Conservation (phyloP, 1,140 invertebrate species). For the Drosophila tsacasi region DNA sequence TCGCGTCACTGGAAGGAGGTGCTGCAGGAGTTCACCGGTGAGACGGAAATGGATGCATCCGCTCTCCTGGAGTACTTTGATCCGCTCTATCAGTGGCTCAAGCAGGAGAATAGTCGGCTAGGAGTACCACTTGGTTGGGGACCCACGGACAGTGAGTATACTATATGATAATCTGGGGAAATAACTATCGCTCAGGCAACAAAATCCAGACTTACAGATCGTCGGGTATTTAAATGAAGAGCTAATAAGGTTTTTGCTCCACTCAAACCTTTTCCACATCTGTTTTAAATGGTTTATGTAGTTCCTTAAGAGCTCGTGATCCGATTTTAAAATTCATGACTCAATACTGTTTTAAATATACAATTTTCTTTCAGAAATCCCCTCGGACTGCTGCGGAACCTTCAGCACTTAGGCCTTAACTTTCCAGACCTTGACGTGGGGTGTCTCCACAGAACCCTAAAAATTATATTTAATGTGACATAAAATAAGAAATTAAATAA, state of each 20-base stretch:
- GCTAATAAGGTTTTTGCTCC: neutral
- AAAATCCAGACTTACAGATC: neutral
- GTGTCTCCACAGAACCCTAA: constrained; percentile 5
- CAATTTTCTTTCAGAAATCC: constrained; percentile 53
- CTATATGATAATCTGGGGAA: neutral
- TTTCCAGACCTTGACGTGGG: constrained; percentile 1
- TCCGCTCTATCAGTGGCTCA: constrained; percentile 82
- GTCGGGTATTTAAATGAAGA: neutral
- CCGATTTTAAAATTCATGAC: too few relatives aligned
- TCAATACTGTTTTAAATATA: too few relatives aligned
- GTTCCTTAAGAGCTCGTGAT: neutral
- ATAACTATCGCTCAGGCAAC: neutral
- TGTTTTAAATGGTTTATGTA: neutral
- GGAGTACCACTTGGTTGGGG: constrained; percentile 75
- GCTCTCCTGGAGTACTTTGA: constrained; percentile 85
- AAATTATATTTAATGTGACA: constrained; percentile 16
- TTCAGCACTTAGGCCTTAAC: constrained; percentile 60
- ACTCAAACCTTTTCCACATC: neutral
- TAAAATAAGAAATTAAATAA: constrained; percentile 10
- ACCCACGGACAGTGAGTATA: constrained; percentile 72
- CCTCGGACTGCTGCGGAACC: constrained; percentile 60
- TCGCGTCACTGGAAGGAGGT: constrained; percentile 88
- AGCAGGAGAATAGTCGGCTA: constrained; percentile 77
- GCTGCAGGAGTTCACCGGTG: constrained; percentile 87
- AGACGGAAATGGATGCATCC: constrained; percentile 85